Evolutionary conservation across 1,140 invertebrate genomes (phyloP).

Genomic region (Pseudomyrmex flavicornis): DNA sequence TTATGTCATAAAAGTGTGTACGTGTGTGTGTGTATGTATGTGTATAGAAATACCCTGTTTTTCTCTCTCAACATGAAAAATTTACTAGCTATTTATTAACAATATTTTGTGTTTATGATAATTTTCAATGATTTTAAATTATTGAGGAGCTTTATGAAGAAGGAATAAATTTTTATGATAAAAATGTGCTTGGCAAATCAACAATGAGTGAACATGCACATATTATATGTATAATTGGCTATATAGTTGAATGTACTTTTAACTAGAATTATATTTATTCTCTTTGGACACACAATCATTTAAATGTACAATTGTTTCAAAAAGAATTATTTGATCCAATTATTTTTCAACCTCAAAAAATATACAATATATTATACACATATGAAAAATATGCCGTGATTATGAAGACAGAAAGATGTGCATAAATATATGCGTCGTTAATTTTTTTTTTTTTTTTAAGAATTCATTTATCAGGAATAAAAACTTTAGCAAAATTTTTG

Average conservation of each 20-base stretch:
- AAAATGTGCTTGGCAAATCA: constrained; percentile 42
- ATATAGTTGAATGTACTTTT: constrained; percentile 41
- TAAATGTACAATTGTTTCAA: constrained; percentile 40
- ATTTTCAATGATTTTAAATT: not conserved
- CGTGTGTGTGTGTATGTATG: too few relatives aligned
- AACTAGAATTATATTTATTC: constrained; percentile 32
- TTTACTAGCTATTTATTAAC: not conserved
- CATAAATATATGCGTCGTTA: not conserved
- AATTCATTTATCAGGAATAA: not conserved
- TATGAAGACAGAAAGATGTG: not conserved
- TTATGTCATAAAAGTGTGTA: too few relatives aligned
- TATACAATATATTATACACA: not conserved
- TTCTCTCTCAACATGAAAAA: constrained; percentile 24
- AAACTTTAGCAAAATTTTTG: not conserved
- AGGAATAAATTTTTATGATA: constrained; percentile 28
- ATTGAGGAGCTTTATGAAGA: not conserved
- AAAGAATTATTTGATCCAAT: constrained; percentile 1
- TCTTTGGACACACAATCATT: not conserved
- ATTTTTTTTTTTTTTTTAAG: not conserved
- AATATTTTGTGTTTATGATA: not conserved
- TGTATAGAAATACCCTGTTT: constrained; percentile 62
- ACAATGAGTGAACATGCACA: not conserved
- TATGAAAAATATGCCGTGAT: not conserved
- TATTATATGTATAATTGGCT: not conserved
- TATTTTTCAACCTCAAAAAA: not conserved